Evolutionary conservation across 2,797 vertebrate species (phyloP), one percentile per base, ranked within the genome.

Genomic region (Babyrousa celebensis): DNA sequence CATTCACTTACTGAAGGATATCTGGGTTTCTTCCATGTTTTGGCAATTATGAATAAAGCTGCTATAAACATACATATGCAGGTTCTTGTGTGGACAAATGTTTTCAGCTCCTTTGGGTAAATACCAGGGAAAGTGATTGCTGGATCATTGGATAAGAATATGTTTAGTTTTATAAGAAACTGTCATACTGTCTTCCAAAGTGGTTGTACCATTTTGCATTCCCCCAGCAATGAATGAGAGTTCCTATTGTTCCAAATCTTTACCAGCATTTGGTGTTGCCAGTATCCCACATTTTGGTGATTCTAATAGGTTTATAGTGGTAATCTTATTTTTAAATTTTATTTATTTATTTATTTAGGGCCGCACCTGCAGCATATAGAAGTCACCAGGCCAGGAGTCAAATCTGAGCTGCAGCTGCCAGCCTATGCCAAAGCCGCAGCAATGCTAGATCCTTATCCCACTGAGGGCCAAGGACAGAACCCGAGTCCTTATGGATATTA

Each of bases 121-220:
- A 89, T 67, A 67, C 12, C 23, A 70, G 67, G 10, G 62, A 74
- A 9, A 48, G 15, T 68, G 14, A 77, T 48, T 75, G 6, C 29
- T 32, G 48, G 62, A 48, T 68, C 29, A 94, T 0, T 83, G 52
- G 54, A 12, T 65, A 94, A 83, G 40, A 94, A 89, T 58, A 83
- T 68, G 23, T 68, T 83, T 68, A 29, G 23, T 77, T 83, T 89
- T 75, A 29, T 36, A 60, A 74, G 52, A 84, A 89, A 83, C 23
- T 27, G 17, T 36, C 62, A 54, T 54, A 77, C 17, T 89, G 23
- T 25, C 62, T 83, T 94, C 62, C 85, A 89, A 89, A 84, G 62
- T 75, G 27, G 23, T 23, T 83, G 9, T 83, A 58, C 21, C 32
- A 58, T 83, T 89, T 74, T 89, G 36, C 21, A 83, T 58, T 75